Evolutionary conservation across 2,113 vertebrate genomes (phyloP).

Genomic region (Catagonus wagneri): DNA sequence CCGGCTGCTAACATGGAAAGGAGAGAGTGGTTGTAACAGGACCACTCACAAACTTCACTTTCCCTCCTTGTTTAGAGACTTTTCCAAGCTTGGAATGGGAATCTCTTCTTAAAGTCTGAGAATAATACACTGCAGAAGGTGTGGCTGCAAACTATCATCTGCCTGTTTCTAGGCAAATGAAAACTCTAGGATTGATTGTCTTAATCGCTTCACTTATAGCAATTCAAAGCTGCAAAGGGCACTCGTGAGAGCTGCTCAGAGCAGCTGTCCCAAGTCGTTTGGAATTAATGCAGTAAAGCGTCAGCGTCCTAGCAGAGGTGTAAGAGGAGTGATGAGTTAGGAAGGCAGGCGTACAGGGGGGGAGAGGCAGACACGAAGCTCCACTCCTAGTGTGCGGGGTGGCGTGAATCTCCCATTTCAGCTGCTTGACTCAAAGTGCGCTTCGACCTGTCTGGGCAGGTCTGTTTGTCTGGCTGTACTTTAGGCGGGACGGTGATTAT

Average conservation of each 20-base stretch:
- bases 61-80: background rate
- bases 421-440: background rate
- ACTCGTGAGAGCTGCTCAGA: background rate
- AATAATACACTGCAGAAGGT: background rate
- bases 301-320: background rate
- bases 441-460: background rate
- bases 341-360: rapidly evolving
- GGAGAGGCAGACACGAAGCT: no score
- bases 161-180: background rate
- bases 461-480: background rate
- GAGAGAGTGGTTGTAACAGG: background rate
- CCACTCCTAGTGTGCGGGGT: background rate
- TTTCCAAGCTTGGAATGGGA: background rate
- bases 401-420: background rate
- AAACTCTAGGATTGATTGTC: background rate
- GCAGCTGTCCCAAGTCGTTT: background rate
- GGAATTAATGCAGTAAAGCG: background rate
- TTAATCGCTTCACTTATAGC: background rate
- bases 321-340: rapidly evolving
- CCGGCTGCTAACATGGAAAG: background rate
- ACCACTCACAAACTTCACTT: background rate
- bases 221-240: background rate
- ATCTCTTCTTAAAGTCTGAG: background rate
- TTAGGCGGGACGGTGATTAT: background rate
- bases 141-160: background rate